Evolutionary conservation across 30 jellyfish, hydroid and myxozoan species (phyloP), one percentile per base, ranked within the genome.

Genomic region (Mastigias papua): DNA sequence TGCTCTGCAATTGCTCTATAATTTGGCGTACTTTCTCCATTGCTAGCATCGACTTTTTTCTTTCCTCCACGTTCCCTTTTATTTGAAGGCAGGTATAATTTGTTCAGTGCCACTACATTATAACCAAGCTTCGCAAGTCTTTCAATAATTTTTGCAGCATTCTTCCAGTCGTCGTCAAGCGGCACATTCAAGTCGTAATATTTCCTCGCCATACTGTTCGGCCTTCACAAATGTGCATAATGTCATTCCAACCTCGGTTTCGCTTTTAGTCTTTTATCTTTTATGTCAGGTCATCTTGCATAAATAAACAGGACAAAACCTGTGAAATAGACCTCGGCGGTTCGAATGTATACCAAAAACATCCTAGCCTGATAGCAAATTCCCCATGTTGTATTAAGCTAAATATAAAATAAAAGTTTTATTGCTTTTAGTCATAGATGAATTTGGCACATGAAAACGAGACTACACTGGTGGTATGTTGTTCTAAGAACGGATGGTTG

Each of bases 131-230:
- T 30, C 25, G 67, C 67, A 69, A 86, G 69, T 46, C 82, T 63
- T 67, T 86, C 89, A 28, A 86, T 67, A 34, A 60, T 86, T 37
- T 74, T 62, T 30, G 78, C 89, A 25, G 84, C 65, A 21, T 64
- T 78, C 37, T 70, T 78, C 30, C 37, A 57, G 62, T 37, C 33
- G 2, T 69, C 92, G 9, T 48, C 94, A 33, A 76, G 6, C 7
- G 78, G 89, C 28, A 86, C 94, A 64, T 86, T 86, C 34, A 86
- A 26, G 48, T 86, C 94, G 49, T 71, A 86, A 26, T 30, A 30
- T 28, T 23, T 34, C n/a, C 19, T 50, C 86, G 92, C 92, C 92
- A 83, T 83, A 66, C 61, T 70, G 67, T 3, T 11, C n/a, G n/a
- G n/a, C n/a, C n/a, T n/a, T n/a, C n/a, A n/a, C n/a, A n/a, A n/a